Evolutionary conservation across 2,888 invertebrate species (phyloP).

Genomic region (Drosophila subsilvestris): DNA sequence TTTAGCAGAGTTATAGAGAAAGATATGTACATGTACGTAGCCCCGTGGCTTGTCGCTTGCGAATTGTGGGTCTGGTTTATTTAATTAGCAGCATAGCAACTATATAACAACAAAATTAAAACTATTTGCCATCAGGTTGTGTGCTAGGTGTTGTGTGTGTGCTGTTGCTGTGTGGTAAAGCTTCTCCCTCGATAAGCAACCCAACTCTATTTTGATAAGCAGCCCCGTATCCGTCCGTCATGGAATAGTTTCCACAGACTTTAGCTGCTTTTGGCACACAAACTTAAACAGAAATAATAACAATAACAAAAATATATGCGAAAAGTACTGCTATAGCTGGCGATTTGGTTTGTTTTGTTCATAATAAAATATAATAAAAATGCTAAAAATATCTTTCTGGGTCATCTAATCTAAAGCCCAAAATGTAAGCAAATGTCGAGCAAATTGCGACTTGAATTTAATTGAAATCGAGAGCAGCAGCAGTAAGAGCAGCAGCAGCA

Average conservation of each 20-base stretch:
- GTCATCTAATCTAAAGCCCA: conserved; percentile 55
- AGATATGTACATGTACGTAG: too few species aligned
- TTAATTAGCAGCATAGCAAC: conserved; percentile 31
- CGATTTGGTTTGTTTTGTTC: conserved; percentile 21
- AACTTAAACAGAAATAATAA: not conserved
- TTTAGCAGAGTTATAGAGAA: too few species aligned
- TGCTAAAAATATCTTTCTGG: conserved; percentile 21
- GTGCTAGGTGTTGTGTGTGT: not conserved
- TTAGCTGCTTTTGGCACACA: not conserved
- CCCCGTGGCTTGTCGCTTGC: too few species aligned
- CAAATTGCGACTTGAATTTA: conserved; percentile 42
- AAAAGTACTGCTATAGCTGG: too few species aligned
- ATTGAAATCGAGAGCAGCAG: conserved; percentile 32
- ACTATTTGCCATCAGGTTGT: conserved; percentile 34
- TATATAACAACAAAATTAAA: not conserved
- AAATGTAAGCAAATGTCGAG: conserved; percentile 45
- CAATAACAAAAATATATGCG: not conserved
- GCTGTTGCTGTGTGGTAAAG: too few species aligned
- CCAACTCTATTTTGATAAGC: too few species aligned
- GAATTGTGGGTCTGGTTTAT: not conserved
- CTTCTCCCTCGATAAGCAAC: too few species aligned
- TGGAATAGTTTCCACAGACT: too few species aligned
- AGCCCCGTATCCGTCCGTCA: too few species aligned
- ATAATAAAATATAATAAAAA: conserved; percentile 41
- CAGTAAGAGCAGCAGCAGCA: not conserved